A percentile compares a stretch with the other conserved stretches of the same genome.
These are phyloP conservation scores for Cyphomyrmex costatus DNA, from an alignment of 1,140 invertebrate genomes.

Conservation along the genomic window DNA sequence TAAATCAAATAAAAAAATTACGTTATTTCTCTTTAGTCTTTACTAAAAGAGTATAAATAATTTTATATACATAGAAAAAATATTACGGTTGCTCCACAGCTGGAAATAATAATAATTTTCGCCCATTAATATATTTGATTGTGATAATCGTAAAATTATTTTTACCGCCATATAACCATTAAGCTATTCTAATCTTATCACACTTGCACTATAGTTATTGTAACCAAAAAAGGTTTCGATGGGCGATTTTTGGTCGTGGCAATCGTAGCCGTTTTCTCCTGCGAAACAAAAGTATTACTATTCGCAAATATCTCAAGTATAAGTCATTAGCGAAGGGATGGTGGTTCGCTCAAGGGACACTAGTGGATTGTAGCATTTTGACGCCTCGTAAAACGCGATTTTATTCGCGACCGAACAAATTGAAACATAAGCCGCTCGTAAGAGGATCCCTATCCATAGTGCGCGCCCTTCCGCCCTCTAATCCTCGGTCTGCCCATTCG, in stretches of 20 bases:
- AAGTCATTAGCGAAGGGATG: constrained; percentile 63
- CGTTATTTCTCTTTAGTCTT: not conserved
- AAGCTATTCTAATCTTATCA: too few relatives aligned
- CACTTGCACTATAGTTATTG: too few relatives aligned
- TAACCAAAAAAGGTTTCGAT: too few relatives aligned
- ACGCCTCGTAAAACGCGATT: constrained; percentile 77
- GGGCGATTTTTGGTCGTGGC: too few relatives aligned
- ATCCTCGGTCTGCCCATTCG: constrained; percentile 52
- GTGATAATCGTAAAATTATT: too few relatives aligned
- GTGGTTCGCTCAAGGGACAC: not conserved
- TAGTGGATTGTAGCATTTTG: constrained; percentile 67
- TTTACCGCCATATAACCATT: too few relatives aligned
- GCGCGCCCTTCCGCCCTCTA: constrained; percentile 8
- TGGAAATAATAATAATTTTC: too few relatives aligned
- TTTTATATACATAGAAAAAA: too few relatives aligned
- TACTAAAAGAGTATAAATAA: not conserved
- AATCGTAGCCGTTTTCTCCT: too few relatives aligned
- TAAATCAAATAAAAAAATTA: not conserved
- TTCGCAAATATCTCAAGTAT: constrained; percentile 10
- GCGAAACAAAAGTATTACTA: not conserved
- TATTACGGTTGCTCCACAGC: too few relatives aligned
- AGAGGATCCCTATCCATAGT: constrained; percentile 69
- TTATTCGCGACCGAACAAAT: constrained; percentile 78
- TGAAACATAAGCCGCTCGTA: constrained; percentile 80
- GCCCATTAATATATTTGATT: too few relatives aligned